Base-by-base conservation (phyloP, 1,140 invertebrate species). In the Panagrolaimus sp. region DNA sequence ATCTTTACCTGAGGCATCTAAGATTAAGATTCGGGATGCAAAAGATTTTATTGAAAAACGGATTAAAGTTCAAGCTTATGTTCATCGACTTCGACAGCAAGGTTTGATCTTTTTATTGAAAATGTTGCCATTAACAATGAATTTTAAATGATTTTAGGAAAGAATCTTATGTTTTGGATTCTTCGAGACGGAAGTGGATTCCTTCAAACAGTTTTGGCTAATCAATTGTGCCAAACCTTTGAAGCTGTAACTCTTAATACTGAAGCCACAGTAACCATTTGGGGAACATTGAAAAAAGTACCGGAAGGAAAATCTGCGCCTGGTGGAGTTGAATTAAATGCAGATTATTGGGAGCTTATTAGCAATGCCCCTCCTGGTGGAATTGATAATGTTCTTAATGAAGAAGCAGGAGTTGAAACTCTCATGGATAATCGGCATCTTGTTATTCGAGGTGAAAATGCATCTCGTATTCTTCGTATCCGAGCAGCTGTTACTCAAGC, bases 391-490 rank as follows among this genome's bases (percentile, higher is more conserved):
- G 90, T 98, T 78, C 88, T 99, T 15, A 99, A 98, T 81, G 94
- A 85, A 86, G 93, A 97, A 83, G 92, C 96, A 58, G 87, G 91
- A 79, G 91, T 95, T 3, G 96, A 98, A 86, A 93, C 98, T 0
- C 94, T 96, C 83, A 85, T 98, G 8, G 96, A 99, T 83, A 96
- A 99, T 85, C 88, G 96, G 68, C 96, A 99, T 84, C 94, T 99
- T 79, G 94, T 98, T 90, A 92, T 99, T 76, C 89, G 96, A 67
- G 96, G 96, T 45, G 96, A 99, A 88, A 98, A 96, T 80, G 88
- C 93, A 24, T 91, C 93, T 1, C 91, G 91, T 83, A 90, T 98
- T 46, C 84, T 98, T 14, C 89, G 90, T 62, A 91, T 96, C 86
- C 88, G 95, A 65, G 94, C 93, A 0, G 87, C 91, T 3, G 87